phyloP scores from a whole-genome alignment of 2,797 vertebrate species.

The Uromys caudimaculatus region DNA sequence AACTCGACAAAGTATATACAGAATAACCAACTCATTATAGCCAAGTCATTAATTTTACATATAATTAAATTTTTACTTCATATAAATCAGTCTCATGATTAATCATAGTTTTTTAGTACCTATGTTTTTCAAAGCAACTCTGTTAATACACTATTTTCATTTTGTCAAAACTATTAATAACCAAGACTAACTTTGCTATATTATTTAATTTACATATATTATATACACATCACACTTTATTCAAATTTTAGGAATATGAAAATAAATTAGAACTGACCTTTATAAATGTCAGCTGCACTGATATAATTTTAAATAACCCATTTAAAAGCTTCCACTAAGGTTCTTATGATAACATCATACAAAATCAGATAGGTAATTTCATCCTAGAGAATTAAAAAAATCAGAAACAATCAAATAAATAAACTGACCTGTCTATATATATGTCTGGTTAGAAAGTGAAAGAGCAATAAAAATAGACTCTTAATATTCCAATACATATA shows the following conservation, averaged over 20 bases:
- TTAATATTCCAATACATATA: not conserved
- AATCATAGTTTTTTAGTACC: not conserved
- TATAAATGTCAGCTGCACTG: not conserved
- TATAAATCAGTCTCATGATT: not conserved
- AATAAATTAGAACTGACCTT: not conserved
- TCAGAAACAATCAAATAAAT: not conserved
- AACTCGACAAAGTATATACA: slow-evolving; percentile 76
- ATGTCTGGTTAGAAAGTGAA: not conserved
- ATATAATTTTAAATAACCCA: slow-evolving; percentile 11
- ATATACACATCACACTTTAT: not conserved
- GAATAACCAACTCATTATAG: slow-evolving; percentile 52
- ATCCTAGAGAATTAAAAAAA: not conserved
- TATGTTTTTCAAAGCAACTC: not conserved
- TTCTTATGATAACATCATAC: not conserved
- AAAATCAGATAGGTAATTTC: slow-evolving; percentile 32
- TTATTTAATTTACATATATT: not conserved
- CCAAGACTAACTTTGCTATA: not conserved
- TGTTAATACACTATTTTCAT: slow-evolving; percentile 43
- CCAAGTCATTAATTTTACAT: slow-evolving; percentile 77
- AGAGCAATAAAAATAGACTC: not conserved
- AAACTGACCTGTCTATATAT: not conserved
- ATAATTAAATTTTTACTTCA: slow-evolving; percentile 64
- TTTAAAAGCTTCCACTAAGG: not conserved
- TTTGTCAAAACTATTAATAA: slow-evolving; percentile 17
- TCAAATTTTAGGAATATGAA: slow-evolving; percentile 39